phyloP scores from a whole-genome alignment of 1,140 invertebrate genomes.

The Batillaria attramentaria region DNA sequence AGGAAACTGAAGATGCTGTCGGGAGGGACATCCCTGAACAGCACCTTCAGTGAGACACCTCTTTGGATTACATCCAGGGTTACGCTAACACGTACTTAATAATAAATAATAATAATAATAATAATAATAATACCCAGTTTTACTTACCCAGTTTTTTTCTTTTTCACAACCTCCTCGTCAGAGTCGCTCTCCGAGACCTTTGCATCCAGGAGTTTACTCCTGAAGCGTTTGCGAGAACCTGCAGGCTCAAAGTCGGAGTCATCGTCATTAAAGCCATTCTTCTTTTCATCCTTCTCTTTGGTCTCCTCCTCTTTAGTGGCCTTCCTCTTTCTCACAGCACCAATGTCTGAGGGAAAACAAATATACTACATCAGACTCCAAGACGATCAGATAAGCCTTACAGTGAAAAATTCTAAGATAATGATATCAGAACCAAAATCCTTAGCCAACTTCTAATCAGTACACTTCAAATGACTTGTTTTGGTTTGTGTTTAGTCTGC shows the following conservation, averaged over 20 bases:
- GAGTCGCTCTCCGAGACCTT: conserved; percentile 41
- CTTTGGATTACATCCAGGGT: too few species aligned
- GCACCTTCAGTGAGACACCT: too few species aligned
- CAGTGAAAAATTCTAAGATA: too few species aligned
- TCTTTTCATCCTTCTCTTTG: conserved; percentile 18
- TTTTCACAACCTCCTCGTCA: conserved; percentile 28
- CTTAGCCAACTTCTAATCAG: too few species aligned
- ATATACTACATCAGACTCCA: too few species aligned
- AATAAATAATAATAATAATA: background rate
- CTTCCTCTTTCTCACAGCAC: conserved; percentile 18
- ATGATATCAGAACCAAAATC: too few species aligned
- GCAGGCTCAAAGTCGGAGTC: conserved; percentile 39
- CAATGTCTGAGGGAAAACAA: conserved; percentile 5
- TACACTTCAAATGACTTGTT: too few species aligned
- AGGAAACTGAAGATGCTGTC: too few species aligned
- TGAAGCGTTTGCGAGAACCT: conserved; percentile 17
- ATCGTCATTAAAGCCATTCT: conserved; percentile 22
- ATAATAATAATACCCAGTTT: background rate
- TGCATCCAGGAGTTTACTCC: conserved; percentile 25
- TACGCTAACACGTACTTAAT: too few species aligned
- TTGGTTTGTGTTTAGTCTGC: too few species aligned
- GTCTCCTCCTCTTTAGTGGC: conserved; percentile 29
- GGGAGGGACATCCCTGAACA: too few species aligned
- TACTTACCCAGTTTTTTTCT: conserved; percentile 29
- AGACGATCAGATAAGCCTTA: too few species aligned